Evolutionary conservation across 1,140 invertebrate species (phyloP).

Genomic region (Apis florea): DNA sequence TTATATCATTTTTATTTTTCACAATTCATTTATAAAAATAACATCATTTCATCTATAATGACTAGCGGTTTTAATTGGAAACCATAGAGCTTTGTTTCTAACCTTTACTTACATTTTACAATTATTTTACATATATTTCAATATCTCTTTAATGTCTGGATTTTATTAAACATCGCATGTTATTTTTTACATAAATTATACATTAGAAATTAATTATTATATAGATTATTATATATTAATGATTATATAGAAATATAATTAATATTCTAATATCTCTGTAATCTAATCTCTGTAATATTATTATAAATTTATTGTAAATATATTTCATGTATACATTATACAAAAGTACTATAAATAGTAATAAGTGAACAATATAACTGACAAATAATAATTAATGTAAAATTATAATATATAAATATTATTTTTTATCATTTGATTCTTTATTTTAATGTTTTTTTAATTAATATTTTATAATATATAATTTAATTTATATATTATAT

Average conservation of each 20-base stretch:
- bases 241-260: background rate
- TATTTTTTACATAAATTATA: background rate
- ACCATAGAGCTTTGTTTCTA: constrained; percentile 12
- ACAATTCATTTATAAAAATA: background rate
- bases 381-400: background rate
- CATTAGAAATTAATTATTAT: background rate
- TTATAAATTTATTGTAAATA: background rate
- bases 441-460: too few relatives aligned
- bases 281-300: background rate
- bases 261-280: background rate
- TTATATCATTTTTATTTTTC: background rate
- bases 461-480: background rate
- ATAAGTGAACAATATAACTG: background rate
- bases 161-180: background rate
- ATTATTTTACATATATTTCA: background rate
- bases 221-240: too few relatives aligned
- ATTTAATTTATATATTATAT: background rate
- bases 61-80: constrained; percentile 30
- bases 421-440: background rate
- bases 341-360: background rate
- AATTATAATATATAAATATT: too few relatives aligned
- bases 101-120: constrained; percentile 2
- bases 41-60: constrained; percentile 16
- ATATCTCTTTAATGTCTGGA: background rate
- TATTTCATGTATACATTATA: background rate